Conservation (phyloP, 2,113 vertebrate species). For the Caloenas nicobarica region DNA sequence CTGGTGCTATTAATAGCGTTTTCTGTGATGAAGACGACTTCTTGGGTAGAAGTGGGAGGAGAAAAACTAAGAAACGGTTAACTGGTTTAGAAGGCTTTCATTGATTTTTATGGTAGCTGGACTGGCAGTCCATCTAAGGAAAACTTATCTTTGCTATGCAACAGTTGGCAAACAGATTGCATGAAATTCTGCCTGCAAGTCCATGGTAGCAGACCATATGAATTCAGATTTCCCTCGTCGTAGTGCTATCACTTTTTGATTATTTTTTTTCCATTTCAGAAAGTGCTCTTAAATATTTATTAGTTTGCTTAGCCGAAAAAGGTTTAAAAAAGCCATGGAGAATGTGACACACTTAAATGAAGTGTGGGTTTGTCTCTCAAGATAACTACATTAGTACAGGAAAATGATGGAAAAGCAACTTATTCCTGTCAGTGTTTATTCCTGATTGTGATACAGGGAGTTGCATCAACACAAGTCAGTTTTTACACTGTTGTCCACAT, state of each 20-base stretch:
- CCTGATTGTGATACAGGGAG: background rate
- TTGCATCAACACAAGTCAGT: background rate
- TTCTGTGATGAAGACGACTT: background rate
- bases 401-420: background rate
- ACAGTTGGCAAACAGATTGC: background rate
- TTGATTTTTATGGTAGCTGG: background rate
- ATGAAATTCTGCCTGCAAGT: conserved; percentile 11
- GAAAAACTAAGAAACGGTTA: background rate
- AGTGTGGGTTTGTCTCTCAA: background rate
- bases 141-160: background rate
- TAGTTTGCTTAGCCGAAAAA: background rate
- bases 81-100: background rate
- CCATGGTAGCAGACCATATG: background rate
- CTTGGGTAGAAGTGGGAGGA: background rate
- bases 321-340: background rate
- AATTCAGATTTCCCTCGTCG: background rate
- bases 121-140: background rate
- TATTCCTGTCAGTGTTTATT: background rate
- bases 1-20: background rate
- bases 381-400: background rate
- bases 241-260: background rate
- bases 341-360: background rate
- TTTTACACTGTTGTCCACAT: background rate
- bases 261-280: background rate
- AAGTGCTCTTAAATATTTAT: conserved; percentile 19